Base-by-base conservation (phyloP, 2,888 invertebrate species). In the Eugnorisma glareosa region DNA sequence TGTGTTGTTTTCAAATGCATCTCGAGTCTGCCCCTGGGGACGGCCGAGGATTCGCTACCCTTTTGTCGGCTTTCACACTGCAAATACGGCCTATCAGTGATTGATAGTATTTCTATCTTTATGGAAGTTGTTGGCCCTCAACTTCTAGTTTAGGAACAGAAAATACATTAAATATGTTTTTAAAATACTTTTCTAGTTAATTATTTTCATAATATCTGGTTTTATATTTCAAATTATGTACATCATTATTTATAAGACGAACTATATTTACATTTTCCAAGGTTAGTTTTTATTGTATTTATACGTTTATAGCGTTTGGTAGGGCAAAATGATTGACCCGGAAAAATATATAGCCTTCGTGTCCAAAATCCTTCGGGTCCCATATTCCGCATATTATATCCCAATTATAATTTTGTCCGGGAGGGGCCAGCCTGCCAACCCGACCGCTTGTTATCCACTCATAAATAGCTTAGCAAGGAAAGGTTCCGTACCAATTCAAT, bases 331-430 rank as follows among this genome's bases (percentile, higher is more conserved):
- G 88, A 90, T 86, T 89, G 91, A 89, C 89, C 91, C 91, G 89
- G 89, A 89, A 91, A 91, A 91, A 89, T 87, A 90, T 88, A 88
- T 87, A 80, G 86, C 82, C 79, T 87, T 86, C 89, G 86, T 88
- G 86, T 86, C 85, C 86, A 87, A 86, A 90, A 90, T 88, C 90
- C 90, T 90, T 86, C 90, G 93, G 93, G 93, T 89, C 92, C 92
- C 91, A 90, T 93, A 93, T 93, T 93, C 92, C 92, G 92, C 92
- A 94, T 95, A 94, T 94, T 93, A 93, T 93, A 93, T 91, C 93
- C 94, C 95, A 95, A 95, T 95, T 95, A 95, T 94, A 93, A 95
- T 95, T 94, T 94, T 93, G 93, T 93, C 93, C 91, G 91, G 89
- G 86, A 89, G 91, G 90, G 91, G 89, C 82, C 86, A 90, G 85